Evolutionary conservation across 2,113 vertebrate genomes (phyloP), one percentile per base, ranked within the genome.

Genomic region (Rallus limicola): DNA sequence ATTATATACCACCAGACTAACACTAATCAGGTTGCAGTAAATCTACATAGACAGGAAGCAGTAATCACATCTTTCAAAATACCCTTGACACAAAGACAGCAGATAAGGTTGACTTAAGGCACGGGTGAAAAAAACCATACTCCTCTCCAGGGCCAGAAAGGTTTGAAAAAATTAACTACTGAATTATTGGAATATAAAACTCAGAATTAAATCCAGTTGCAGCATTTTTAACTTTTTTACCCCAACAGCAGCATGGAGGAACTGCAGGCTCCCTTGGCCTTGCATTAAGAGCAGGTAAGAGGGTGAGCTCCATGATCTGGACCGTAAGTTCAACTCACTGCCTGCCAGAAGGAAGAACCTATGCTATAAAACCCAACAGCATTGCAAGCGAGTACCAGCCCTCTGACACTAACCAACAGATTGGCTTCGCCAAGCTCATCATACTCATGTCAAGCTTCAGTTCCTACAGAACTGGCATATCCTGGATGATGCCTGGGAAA

Each of bases 231-330:
- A 44, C 16, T 44, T 60, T 56, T n/a, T 64, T n/a, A 60, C 3
- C n/a, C n/a, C n/a, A 46, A 16, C 0, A 0, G 19, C 3, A 5
- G 28, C 34, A n/a, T 0, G 7, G 11, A 16, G 28, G 34, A 7
- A 8, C 24, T 19, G 64, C 15, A 34, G 34, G 44, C 14, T 52
- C 9, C 34, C 68, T 3, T 8, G 11, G 26, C 17, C 42, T 46
- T 46, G 44, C 34, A 13, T 6, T 9, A 6, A 8, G 10, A 69
- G 38, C 44, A 52, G 19, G 44, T 46, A 46, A 46, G 17, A 19
- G 44, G 2, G 40, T 0, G 1, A 69, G 20, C 44, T 60, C 28
- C 20, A 5, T 1, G 7, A 25, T 10, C 24, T 2, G 29, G 19
- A 53, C 21, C 55, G 52, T 0, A 2, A 76, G 25, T 24, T 50